Base-by-base conservation (phyloP, 2,113 vertebrate species). In the Probosciger aterrimus region DNA sequence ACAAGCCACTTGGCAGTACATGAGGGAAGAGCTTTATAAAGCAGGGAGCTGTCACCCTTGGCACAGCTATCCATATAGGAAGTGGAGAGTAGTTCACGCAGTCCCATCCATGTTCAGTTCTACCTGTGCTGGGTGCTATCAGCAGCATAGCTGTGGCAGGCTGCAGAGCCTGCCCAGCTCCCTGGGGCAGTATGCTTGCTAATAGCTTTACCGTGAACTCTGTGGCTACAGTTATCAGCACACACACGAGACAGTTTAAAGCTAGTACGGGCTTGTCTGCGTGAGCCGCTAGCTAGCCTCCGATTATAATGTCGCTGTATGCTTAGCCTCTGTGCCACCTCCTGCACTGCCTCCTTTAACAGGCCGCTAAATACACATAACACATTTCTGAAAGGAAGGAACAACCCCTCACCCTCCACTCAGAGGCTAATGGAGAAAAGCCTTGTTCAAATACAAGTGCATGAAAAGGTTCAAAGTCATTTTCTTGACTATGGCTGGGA, bases 371-470 rank as follows among this genome's bases (percentile, higher is more conserved):
- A 70, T 20, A 71, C 55, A 88, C 33, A 52, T 11, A 71, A 57
- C 14, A 67, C 55, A 64, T 49, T 76, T 94, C 41, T 89, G 81
- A 94, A 92, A 87, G 41, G 52, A 73, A 57, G 67, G 33, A 88
- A 82, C 47, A 75, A 7, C 23, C 14, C 50, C 35, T 10, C 8
- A 4, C 22, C 10, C 18, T 62, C 41, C 73, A 55, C 84, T 94
- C 73, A 50, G 62, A 67, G 44, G 17, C 49, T 87, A 86, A 77
- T 67, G 77, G 88, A 92, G 86, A 80, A 93, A 93, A 79, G 60
- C 41, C 50, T 75, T 93, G 74, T 68, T 93, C 80, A 95, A 93
- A 96, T 52, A 91, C 49, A 90, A 96, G 64, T 50, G 49, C 46
- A 64, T 1, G 2, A 90, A 96, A 82, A 59, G 46, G 47, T 94